Base-by-base conservation (phyloP, 1,140 invertebrate genomes). In the Scaptomyza graminum region DNA sequence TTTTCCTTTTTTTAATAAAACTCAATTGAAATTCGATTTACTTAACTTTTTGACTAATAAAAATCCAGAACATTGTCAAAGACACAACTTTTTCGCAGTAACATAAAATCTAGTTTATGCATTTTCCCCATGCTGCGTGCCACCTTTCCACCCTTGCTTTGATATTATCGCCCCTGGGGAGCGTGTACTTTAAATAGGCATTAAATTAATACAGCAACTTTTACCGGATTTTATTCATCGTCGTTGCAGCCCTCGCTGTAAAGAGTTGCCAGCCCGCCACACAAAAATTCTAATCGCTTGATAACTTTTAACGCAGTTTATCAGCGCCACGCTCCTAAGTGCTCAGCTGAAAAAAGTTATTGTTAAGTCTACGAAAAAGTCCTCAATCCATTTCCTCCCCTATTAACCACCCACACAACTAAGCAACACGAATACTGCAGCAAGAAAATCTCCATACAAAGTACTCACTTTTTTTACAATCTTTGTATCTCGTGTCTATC, bases 251-350 rank as follows among this genome's bases (percentile, higher is more conserved):
- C 18, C 18, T 22, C 4, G 18, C 34, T 37, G 34, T 12, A 18
- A 59, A 68, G 51, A 47, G 60, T 41, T 75, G 49, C 61, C 70
- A 55, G 28, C 46, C 18, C 44, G 49, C 13, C 77, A 74, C 70
- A 73, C 64, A 78, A 41, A 37, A 34, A n/a, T 75, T 82, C 82
- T 87, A 87, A 87, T 87, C 82, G 82, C 83, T 87, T 87, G 87
- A 87, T 87, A 88, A 87, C 78, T 87, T 87, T 78, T 72, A 87
- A 87, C 78, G 74, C 82, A 87, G 79, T 87, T 87, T 87, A 87
- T 87, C 81, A 75, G 78, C 55, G 47, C 49, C 34, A 52, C 34
- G 31, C 56, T 49, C 72, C 71, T 56, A 60, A 70, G 47, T 61
- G 61, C 71, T 70, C 73, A 84, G 49, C 67, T 55, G 65, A 34